Evolutionary conservation across 1,140 invertebrate genomes (phyloP), one percentile per base, ranked within the genome.

Genomic region (Limonius californicus): DNA sequence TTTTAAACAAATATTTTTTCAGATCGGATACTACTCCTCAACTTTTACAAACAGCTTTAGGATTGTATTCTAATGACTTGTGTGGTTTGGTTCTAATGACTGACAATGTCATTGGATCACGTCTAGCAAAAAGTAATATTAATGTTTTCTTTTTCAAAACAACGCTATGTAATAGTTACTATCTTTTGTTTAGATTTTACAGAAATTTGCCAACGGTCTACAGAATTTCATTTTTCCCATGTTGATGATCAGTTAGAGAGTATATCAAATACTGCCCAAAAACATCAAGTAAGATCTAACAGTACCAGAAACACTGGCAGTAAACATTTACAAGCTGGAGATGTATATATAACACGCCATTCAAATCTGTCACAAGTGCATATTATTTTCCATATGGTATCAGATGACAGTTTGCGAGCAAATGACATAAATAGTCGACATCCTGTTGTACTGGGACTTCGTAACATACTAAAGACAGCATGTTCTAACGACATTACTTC

Each of bases 361-460:
- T 98, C 95, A 54, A 98, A 98, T 85, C 82, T 99, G 58, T 87
- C 92, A 8, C 91, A 97, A 76, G 90, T 93, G 42, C 95, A 98
- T 80, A 86, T 96, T 2, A 87, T 98, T 59, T 98, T 98, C 81
- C 96, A 99, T 76, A 85, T 99, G 68, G 89, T 98, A 0, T 85
- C 87, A 0, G 91, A 94, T 76, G 90, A 91, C 70, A 86, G 85
- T 19, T 77, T 81, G 57, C 77, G 81, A 79, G 68, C 81, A 79
- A 88, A 85, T 62, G 96, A 98, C 72, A 95, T 99, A 21, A 96
- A 94, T 68, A 98, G 95, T 1, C 84, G 96, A 14, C 95, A 99
- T 84, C 90, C 95, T 9, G 92, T 90, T n/a, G 95, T 99, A 63
- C 81, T 98, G 47, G 96, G 94, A 2, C 80, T 99, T 27, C 84